Evolutionary conservation across 2,888 invertebrate genomes (phyloP), one percentile per base, ranked within the genome.

Genomic region (Heliconius ismenius): DNA sequence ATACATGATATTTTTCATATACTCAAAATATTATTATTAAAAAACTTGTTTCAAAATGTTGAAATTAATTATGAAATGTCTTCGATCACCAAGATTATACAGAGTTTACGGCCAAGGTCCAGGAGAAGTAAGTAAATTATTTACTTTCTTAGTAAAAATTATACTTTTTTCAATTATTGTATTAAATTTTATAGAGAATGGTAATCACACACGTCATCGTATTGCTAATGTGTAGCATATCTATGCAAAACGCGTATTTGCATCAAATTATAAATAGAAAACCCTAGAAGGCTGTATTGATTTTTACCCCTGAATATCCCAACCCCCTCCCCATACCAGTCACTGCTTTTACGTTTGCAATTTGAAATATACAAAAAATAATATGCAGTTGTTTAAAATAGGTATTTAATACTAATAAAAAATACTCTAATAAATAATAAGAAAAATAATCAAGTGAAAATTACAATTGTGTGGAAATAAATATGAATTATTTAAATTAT

Each of bases 1-100:
- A 26, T 18, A 49, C 2, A 9, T 49, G 1, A 28, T 10, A 26
- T 54, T 69, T 69, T 49, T 49, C 1, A 21, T 49, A 4, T 21
- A 54, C 13, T 70, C 54, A 6, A n/a, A 54, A 28, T 15, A 54
- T n/a, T 49, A 28, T 21, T 62, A 64, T 36, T 36, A 67, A 63
- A 43, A 49, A 49, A 49, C 43, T 24, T n/a, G 24, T 49, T 60
- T 63, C n/a, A 83, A 76, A 76, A 83, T 83, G 82, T 67, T 96
- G 83, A 95, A 92, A 87, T 88, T 94, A 79, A 85, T 95, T 80
- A 95, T 95, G 95, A 94, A 95, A 84, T 97, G 96, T 86, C 90
- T 97, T 82, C 95, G 96, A 86, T 95, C 96, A 11, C 97, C 97
- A 21, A 95, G 95, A 83, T 91, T 97, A 54, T 96, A 95, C 83